Evolutionary conservation across 1,140 invertebrate genomes (phyloP).

Genomic region (Ephestia elutella): DNA sequence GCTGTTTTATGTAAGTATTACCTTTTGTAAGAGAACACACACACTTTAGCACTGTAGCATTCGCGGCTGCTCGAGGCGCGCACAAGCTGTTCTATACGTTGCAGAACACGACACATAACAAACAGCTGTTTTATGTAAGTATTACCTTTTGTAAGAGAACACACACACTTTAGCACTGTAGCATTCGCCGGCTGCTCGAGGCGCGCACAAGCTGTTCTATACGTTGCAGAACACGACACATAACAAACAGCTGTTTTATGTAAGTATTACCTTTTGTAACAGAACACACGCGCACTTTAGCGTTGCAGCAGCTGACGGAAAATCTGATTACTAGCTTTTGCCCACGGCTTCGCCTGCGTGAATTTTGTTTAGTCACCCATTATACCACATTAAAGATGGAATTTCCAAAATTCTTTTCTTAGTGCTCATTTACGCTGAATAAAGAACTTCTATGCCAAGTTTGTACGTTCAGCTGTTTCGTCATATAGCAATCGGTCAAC

Average conservation of each 20-base stretch:
- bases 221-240: slow-evolving; percentile 88
- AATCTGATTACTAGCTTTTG: slow-evolving; percentile 86
- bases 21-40: too few species aligned
- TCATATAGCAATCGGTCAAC: too few species aligned
- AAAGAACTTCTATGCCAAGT: too few species aligned
- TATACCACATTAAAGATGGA: too few species aligned
- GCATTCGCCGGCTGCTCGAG: slow-evolving; percentile 84
- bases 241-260: slow-evolving; percentile 94
- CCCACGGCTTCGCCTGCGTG: too few species aligned
- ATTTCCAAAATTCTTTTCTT: too few species aligned
- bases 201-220: slow-evolving; percentile 90
- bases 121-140: slow-evolving; percentile 94
- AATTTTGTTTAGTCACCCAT: too few species aligned
- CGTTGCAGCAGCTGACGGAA: slow-evolving; percentile 84
- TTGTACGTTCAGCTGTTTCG: too few species aligned
- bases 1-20: slow-evolving; percentile 89
- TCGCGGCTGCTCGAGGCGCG: slow-evolving; percentile 87
- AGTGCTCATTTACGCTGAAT: too few species aligned
- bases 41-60: too few species aligned
- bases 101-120: slow-evolving; percentile 90
- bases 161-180: slow-evolving; percentile 78
- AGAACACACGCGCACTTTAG: too few species aligned
- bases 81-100: slow-evolving; percentile 91
- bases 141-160: slow-evolving; percentile 42
- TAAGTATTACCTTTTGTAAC: slow-evolving; percentile 75